Evolutionary conservation across 2,797 vertebrate genomes (phyloP).

Genomic region (Sitta carolinensis): DNA sequence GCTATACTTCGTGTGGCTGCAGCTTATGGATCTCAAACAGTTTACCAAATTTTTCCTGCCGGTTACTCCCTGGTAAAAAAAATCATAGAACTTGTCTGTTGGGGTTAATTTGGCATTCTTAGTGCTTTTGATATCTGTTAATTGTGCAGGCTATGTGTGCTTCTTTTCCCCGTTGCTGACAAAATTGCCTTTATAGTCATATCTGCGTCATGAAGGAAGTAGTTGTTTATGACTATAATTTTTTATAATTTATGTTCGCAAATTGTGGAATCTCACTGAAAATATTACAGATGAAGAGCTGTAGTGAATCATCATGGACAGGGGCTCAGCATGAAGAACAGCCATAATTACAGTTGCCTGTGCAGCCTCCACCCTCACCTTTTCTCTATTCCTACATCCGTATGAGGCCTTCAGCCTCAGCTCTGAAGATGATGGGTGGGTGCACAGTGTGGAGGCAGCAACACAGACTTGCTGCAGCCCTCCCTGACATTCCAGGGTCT

Average conservation of each 20-base stretch:
- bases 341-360: background rate
- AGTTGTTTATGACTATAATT: background rate
- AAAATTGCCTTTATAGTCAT: background rate
- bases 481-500: background rate
- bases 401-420: background rate
- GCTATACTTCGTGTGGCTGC: background rate
- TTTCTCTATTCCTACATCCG: fast-evolving
- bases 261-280: background rate
- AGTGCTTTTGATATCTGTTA: background rate
- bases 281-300: background rate
- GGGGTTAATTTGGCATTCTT: background rate
- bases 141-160: background rate
- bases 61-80: background rate
- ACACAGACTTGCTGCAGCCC: fast-evolving
- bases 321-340: background rate
- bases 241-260: background rate
- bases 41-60: background rate
- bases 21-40: background rate
- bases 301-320: fast-evolving
- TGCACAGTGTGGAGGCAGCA: background rate
- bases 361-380: background rate
- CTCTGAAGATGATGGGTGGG: background rate
- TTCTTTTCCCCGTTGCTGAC: background rate
- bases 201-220: background rate
- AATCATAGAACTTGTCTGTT: background rate